Percentiles rank a stretch among this genome's conserved stretches.
These are phyloP conservation scores for Melangyna quadrimaculata DNA, from an alignment of 2,888 invertebrate species.

Conservation along the genomic window DNA sequence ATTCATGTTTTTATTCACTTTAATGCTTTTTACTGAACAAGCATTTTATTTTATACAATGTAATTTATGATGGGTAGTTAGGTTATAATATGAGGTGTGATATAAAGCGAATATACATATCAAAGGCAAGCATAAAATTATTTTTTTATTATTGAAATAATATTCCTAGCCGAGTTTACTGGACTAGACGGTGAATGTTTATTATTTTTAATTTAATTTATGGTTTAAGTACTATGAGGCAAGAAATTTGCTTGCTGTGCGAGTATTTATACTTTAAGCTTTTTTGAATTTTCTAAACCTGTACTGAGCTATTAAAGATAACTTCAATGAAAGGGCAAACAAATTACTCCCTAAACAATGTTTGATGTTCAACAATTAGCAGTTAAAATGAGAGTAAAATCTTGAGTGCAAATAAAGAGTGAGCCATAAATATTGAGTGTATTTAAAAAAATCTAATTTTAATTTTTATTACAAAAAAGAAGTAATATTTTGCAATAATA, in stretches of 20 bases:
- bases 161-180: background rate
- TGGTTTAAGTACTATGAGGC: background rate
- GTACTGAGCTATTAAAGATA: background rate
- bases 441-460: too few relatives aligned
- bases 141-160: background rate
- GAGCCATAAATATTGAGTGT: too few relatives aligned
- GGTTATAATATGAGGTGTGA: constrained; percentile 1
- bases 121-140: constrained; percentile 24
- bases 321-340: background rate
- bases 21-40: constrained; percentile 25
- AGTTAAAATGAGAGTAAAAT: background rate
- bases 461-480: too few relatives aligned
- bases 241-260: too few relatives aligned
- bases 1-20: constrained; percentile 28
- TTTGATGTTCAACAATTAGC: background rate
- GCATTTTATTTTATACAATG: constrained; percentile 9
- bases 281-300: background rate
- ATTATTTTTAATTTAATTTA: background rate
- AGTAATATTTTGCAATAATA: too few relatives aligned
- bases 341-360: background rate
- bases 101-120: background rate
- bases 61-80: constrained; percentile 11
- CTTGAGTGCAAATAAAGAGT: background rate
- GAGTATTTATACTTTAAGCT: background rate
- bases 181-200: background rate